Conservation (phyloP, 2,888 invertebrate species). For the Caenorhabditis zanzibari region DNA sequence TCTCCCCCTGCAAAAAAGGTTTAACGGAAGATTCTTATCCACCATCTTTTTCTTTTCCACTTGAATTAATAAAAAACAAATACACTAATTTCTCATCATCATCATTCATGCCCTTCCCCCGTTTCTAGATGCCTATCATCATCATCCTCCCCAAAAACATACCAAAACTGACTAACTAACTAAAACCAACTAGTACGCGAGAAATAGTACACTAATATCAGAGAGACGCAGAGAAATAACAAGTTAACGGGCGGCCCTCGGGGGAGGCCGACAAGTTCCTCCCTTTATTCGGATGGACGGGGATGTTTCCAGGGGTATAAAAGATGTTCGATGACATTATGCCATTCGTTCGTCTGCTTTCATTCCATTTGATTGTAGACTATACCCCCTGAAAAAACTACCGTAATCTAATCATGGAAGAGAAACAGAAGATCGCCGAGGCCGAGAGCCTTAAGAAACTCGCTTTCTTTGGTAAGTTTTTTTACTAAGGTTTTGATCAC, state of each 20-base stretch:
- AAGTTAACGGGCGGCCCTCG: conserved; percentile 18
- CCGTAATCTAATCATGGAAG: conserved; percentile 62
- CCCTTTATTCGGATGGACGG: conserved; percentile 8
- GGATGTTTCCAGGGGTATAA: conserved; percentile 23
- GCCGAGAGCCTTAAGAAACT: conserved; percentile 77
- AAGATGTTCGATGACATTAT: conserved; percentile 17
- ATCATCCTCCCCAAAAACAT: not conserved
- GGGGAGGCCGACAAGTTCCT: conserved; percentile 27
- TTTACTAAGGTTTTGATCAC: too few species aligned
- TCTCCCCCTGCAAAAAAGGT: not conserved
- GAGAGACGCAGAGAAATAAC: conserved; percentile 29
- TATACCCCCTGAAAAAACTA: not conserved
- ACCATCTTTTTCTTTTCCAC: conserved; percentile 15
- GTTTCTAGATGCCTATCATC: conserved; percentile 28
- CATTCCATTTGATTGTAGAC: conserved; percentile 26
- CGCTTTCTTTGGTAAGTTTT: conserved; percentile 79
- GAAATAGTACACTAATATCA: not conserved
- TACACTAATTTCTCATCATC: conserved; percentile 14
- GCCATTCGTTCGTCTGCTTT: conserved; percentile 59
- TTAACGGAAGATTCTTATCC: not conserved
- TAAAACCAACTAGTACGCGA: conserved; percentile 17
- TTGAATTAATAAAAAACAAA: conserved; percentile 30
- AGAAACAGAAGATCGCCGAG: conserved; percentile 76
- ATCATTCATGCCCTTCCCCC: conserved; percentile 19
- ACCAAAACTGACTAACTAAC: conserved; percentile 16